phyloP scores from a whole-genome alignment of 2,888 invertebrate species.

The Graphium colonna region DNA sequence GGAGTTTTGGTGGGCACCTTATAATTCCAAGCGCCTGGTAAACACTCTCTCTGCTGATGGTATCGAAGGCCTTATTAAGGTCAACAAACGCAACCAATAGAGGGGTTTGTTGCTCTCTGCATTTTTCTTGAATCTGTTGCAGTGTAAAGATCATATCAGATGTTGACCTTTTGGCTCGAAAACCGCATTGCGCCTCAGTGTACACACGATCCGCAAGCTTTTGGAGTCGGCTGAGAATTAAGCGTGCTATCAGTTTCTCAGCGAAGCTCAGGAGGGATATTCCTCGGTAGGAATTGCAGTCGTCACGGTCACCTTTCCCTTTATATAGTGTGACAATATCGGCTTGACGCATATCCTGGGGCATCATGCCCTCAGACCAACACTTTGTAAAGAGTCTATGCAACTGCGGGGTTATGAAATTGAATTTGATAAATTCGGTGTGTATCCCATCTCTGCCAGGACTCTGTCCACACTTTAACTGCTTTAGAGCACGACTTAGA shows the following conservation, averaged over 20 bases:
- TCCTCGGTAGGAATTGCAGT: constrained; percentile 8
- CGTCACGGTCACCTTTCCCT: constrained; percentile 9
- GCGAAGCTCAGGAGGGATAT: constrained; percentile 20
- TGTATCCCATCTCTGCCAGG: no score
- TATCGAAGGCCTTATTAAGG: constrained; percentile 18
- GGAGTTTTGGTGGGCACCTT: no score
- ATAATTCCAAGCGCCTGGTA: no score
- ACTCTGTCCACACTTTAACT: no score
- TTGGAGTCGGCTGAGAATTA: constrained; percentile 14
- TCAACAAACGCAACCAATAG: constrained; percentile 20
- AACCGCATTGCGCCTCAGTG: constrained; percentile 25
- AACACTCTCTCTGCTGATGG: no score
- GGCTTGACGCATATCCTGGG: constrained; percentile 13
- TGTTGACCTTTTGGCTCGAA: constrained; percentile 23
- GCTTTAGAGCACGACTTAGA: no score
- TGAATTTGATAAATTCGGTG: no score
- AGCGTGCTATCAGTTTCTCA: constrained; percentile 13
- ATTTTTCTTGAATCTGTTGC: constrained; percentile 26
- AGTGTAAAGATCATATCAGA: constrained; percentile 24
- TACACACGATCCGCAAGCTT: constrained; percentile 22
- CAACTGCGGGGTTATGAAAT: no score
- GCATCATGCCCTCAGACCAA: constrained; percentile 5
- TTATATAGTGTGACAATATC: constrained; percentile 7
- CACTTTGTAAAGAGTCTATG: no score
- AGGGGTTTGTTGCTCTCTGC: constrained; percentile 21